These are phyloP conservation scores for Listrodromus nycthemerus DNA, from an alignment of 2,888 invertebrate species.

Conservation along the genomic window DNA sequence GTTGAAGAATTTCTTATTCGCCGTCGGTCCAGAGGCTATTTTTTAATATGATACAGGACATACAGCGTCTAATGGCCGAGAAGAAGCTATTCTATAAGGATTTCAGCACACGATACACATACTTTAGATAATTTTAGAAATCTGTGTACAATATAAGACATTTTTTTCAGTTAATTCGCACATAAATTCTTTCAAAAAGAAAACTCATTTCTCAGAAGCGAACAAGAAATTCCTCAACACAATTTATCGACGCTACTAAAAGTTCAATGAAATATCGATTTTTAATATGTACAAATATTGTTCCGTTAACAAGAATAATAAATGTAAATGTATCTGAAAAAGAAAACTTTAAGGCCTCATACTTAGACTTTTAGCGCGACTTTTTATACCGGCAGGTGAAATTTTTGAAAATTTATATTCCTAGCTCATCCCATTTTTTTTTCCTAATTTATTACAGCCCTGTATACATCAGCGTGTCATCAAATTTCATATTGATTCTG, in stretches of 20 bases:
- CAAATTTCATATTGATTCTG: no score
- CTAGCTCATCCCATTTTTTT: neutral
- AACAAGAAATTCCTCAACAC: neutral
- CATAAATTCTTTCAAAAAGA: constrained; percentile 1
- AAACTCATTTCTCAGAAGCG: neutral
- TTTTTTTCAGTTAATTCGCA: neutral
- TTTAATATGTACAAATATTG: neutral
- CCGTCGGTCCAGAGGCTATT: constrained; percentile 31
- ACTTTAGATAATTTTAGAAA: neutral
- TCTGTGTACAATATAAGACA: neutral
- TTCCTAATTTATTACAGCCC: no score
- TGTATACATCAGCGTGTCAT: no score
- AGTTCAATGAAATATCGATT: neutral
- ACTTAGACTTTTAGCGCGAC: neutral
- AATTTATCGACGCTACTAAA: neutral
- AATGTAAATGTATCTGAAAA: neutral
- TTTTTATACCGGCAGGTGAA: neutral
- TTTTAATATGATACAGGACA: constrained; percentile 22
- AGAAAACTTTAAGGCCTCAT: neutral
- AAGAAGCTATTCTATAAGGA: constrained; percentile 7
- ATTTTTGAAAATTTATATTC: neutral
- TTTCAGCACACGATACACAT: neutral
- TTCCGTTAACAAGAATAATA: neutral
- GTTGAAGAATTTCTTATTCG: constrained; percentile 59
- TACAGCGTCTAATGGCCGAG: constrained; percentile 8